Evolutionary conservation across 2,113 vertebrate genomes (phyloP), one percentile per base, ranked within the genome.

Genomic region (Rhynchomys soricoides): DNA sequence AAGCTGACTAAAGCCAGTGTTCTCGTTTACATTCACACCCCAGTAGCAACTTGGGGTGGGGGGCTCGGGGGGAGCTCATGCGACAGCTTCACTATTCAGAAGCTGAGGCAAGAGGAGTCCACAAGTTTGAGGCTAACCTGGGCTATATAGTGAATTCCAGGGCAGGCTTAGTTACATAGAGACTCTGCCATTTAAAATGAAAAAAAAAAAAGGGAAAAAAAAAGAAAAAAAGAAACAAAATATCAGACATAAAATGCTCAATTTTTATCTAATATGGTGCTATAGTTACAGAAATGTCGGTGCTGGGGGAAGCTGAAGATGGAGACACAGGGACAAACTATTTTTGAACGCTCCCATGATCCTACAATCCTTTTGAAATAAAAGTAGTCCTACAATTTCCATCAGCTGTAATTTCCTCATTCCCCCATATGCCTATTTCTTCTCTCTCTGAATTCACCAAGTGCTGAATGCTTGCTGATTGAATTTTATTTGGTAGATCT

Each of bases 301-400:
- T 55, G 34, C 9, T 34, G 70, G 45, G n/a, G 81, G 71, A 88
- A 71, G 59, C 43, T n/a, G 55, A 93, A 50, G 37, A 94, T 50
- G 22, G 59, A 4, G 5, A 50, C 7, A 48, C 48, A 89, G 7
- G 78, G 55, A 64, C 24, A 45, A 3, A 66, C 90, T 85, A 90
- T 79, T 96, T 92, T 71, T 45, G 57, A 22, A 93, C 75, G 52
- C 92, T 94, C 74, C 90, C 62, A 29, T 74, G 74, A 68, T 34
- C 92, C 77, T 91, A 71, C 87, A 97, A 89, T 96, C 91, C 78
- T 90, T 97, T 90, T 45, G 86, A 90, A 93, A 89, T 94, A 87
- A 82, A 87, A 95, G 74, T 13, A 55, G 52, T 48, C 93, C 26
- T 81, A 88, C 15, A 81, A 55, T 83, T 89, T 92, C 88, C 94